Base-by-base conservation (phyloP, 2,888 invertebrate species). In the Formica aserva region DNA sequence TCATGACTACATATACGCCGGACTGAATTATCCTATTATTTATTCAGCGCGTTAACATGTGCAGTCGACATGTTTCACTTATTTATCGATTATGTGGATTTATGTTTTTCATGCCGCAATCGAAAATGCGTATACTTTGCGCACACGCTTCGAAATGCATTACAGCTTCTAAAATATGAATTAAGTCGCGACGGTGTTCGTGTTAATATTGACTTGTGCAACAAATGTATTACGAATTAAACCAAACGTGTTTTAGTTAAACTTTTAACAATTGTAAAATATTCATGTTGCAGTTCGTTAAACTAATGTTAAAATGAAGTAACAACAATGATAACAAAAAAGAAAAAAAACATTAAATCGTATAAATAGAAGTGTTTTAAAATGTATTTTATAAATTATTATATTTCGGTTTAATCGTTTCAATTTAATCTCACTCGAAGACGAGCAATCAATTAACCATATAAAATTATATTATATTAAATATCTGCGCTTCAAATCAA, bases 41-140 rank as follows among this genome's bases (percentile, higher is more conserved):
- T 80, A 80, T 80, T 80, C 45, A 80, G 35, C 45, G 71, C 71
- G 78, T 80, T 80, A 80, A 80, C 78, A 60, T 80, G 78, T 80
- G 78, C 78, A 80, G 60, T 80, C 71, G 78, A 71, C 78, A n/a
- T 80, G 71, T 81, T 75, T 76, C 81, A 75, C 81, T 74, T 75
- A 81, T 81, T 75, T 75, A 75, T 63, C 81, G 65, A 81, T 75
- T 74, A 81, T 63, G 29, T 52, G 55, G 38, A 81, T 81, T 81
- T 77, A 77, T 74, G 77, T 75, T 81, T 78, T 80, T 72, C 60
- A 60, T 52, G 57, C 72, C 22, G 78, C 78, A 13, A 72, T 80
- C 74, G 45, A 80, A 78, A 78, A 62, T 45, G 74, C 45, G 60
- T 35, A 26, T 74, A 72, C 35, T 45, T 80, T 60, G 45, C 71